Base-by-base conservation (phyloP, 2,888 invertebrate genomes). In the Caradrina kadenii region DNA sequence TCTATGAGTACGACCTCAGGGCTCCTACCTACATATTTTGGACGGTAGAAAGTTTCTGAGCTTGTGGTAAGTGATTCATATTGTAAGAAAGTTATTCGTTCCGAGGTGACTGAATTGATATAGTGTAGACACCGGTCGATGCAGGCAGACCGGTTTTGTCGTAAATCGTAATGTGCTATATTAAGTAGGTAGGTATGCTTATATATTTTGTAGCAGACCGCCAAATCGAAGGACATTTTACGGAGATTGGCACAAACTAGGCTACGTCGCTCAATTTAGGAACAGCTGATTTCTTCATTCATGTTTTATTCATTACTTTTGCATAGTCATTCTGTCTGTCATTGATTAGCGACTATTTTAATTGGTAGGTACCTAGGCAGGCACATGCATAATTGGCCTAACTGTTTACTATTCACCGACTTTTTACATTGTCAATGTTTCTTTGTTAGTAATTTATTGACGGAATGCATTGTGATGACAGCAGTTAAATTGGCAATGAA, bases 61-160 rank as follows among this genome's bases (percentile, higher is more conserved):
- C 73, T 81, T 68, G 71, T 76, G 81, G 81, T 83, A 82, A 88
- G 86, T 91, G 91, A 92, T 89, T 92, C 91, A 91, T 92, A 91
- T 90, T 88, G 91, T 92, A 92, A 90, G 92, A 92, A 93, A 92
- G 92, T 91, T 91, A 86, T 84, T 85, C 88, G 85, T 91, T 89
- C 85, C 87, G 91, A 90, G 91, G 92, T 91, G 91, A 92, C 89
- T 90, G 92, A 90, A 91, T 91, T 91, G 92, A 91, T 90, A 91
- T 89, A 90, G 91, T 79, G 72, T 83, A 83, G 83, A 81, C 85
- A 88, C 87, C 87, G 88, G 86, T 85, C 87, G 88, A 86, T 89
- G 90, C 90, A 87, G 83, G 76, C 86, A 80, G 93, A 94, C 95
- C 95, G 95, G 95, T 94, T 94, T 89, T 83, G 84, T 84, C 90